Conservation (phyloP, 2,113 vertebrate species). For the Falco punctatus region DNA sequence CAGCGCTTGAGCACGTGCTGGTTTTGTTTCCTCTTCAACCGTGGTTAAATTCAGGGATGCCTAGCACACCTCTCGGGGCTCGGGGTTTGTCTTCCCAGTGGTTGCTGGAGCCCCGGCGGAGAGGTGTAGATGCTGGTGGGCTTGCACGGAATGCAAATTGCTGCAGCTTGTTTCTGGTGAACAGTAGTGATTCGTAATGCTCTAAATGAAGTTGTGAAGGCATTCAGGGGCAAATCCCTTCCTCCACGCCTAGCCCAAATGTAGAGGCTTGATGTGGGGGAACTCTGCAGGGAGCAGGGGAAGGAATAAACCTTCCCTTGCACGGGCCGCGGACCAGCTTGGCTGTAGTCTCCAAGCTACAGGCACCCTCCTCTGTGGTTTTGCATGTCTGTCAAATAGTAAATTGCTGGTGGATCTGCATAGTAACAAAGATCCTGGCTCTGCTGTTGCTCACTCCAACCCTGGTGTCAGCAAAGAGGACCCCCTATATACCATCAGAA, state of each 20-base stretch:
- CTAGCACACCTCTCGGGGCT: not conserved
- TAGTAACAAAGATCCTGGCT: not conserved
- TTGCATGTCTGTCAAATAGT: not conserved
- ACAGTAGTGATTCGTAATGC: not conserved
- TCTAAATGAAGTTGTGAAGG: conserved; percentile 20
- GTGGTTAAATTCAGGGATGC: not conserved
- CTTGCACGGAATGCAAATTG: conserved; percentile 16
- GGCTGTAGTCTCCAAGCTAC: not conserved
- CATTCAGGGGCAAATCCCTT: conserved; percentile 43
- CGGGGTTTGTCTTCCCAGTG: not conserved
- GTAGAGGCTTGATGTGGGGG: not conserved
- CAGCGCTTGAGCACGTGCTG: not conserved
- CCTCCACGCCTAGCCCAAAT: not conserved
- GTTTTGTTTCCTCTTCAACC: not conserved
- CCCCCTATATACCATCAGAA: not conserved
- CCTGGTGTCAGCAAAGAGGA: not conserved
- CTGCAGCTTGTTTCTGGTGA: not conserved
- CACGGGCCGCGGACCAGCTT: not conserved
- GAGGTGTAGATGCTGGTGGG: not conserved
- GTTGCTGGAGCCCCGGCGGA: not conserved
- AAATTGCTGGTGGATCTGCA: not conserved
- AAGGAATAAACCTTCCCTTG: not conserved
- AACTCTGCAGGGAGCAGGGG: not conserved
- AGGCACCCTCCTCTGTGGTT: not conserved
- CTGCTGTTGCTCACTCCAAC: not conserved